phyloP scores from a whole-genome alignment of 1,140 invertebrate species.

The Pectinophora gossypiella region DNA sequence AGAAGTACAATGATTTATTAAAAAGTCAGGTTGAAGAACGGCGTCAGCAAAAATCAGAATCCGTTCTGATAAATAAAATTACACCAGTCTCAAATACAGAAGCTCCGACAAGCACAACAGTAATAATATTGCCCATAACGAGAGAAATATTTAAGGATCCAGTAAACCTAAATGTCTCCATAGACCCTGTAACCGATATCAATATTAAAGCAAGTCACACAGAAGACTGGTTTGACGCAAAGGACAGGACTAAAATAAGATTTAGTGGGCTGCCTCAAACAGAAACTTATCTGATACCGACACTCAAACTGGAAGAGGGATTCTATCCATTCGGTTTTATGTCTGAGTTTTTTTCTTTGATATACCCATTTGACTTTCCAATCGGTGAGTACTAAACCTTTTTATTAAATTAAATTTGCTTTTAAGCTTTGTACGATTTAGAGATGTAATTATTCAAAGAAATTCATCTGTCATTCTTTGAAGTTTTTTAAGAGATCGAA shows the following conservation, averaged over 20 bases:
- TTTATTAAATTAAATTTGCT: neutral
- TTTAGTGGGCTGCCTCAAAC: slow-evolving; percentile 60
- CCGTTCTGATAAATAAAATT: slow-evolving; percentile 21
- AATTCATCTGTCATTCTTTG: no score
- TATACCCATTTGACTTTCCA: slow-evolving; percentile 65
- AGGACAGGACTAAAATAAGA: slow-evolving; percentile 62
- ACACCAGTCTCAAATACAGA: slow-evolving; percentile 6
- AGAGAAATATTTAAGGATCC: slow-evolving; percentile 41
- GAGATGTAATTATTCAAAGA: no score
- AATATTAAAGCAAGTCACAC: slow-evolving; percentile 44
- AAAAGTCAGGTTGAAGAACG: slow-evolving; percentile 31
- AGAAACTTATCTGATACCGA: slow-evolving; percentile 64
- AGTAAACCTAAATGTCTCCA: slow-evolving; percentile 32
- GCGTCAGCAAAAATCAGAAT: slow-evolving; percentile 24
- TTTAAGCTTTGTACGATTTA: no score
- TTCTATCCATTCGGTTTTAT: slow-evolving; percentile 64
- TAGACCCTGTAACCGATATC: slow-evolving; percentile 42
- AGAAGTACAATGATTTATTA: slow-evolving; percentile 48
- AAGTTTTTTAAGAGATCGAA: no score
- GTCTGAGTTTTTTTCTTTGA: slow-evolving; percentile 59
- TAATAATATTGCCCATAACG: slow-evolving; percentile 53
- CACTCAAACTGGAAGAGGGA: slow-evolving; percentile 56
- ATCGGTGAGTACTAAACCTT: slow-evolving; percentile 53
- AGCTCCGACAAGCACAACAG: slow-evolving; percentile 15
- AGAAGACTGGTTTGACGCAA: slow-evolving; percentile 47